phyloP scores from a whole-genome alignment of 2,113 vertebrate species.

The Tychaedon coryphoeus region DNA sequence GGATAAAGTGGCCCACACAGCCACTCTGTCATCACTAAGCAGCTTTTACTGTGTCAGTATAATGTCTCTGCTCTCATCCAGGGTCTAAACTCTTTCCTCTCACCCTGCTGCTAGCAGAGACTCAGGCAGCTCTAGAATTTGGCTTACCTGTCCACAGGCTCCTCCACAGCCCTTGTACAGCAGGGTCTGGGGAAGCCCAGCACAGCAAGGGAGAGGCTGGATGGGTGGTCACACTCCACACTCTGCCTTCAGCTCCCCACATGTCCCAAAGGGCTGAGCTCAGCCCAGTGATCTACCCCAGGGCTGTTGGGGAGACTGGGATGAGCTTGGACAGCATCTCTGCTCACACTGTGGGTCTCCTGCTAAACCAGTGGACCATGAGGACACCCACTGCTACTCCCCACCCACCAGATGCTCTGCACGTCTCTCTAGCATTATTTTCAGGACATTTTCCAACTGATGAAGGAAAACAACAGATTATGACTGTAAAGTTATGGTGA shows the following conservation, averaged over 20 bases:
- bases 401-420: constrained; percentile 30
- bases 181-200: background rate
- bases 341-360: background rate
- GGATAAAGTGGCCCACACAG: rapidly evolving
- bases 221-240: background rate
- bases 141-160: background rate
- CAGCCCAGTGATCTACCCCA: background rate
- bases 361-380: background rate
- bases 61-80: background rate
- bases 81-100: background rate
- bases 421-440: constrained; percentile 11
- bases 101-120: background rate
- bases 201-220: background rate
- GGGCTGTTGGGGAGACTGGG: background rate
- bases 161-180: background rate
- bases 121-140: background rate
- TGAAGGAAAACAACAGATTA: constrained; percentile 52
- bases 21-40: rapidly evolving
- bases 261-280: background rate
- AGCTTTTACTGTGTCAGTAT: background rate
- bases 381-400: background rate
- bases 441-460: constrained; percentile 46
- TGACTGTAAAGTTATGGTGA: constrained; percentile 23
- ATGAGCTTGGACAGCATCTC: background rate
- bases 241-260: background rate